Conservation (phyloP, 2,888 invertebrate genomes). For the Proisotoma minuta region DNA sequence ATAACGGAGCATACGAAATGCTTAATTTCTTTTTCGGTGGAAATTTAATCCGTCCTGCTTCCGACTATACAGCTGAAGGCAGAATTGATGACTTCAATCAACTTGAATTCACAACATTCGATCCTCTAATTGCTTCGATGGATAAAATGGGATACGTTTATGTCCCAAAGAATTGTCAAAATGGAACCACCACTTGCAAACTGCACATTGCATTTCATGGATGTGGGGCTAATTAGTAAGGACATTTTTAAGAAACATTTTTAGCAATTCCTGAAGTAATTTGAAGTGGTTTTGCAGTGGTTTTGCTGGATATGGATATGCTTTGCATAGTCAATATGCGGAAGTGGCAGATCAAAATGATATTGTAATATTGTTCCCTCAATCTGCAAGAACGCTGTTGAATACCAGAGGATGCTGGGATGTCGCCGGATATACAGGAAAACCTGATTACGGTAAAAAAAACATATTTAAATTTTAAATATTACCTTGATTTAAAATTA, state of each 20-base stretch:
- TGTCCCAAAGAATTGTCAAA: not conserved
- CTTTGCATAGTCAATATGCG: not conserved
- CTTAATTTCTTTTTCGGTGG: slow-evolving; percentile 6
- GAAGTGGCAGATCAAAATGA: slow-evolving; percentile 8
- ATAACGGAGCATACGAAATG: slow-evolving; percentile 15
- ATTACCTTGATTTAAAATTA: not conserved
- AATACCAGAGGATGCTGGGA: not conserved
- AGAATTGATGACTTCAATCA: not conserved
- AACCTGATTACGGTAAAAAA: not conserved
- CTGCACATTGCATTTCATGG: slow-evolving; percentile 14
- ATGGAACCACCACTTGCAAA: not conserved
- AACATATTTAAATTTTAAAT: not conserved
- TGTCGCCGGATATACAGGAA: not conserved
- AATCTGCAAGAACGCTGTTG: not conserved
- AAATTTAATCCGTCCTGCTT: not conserved
- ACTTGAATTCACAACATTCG: not conserved
- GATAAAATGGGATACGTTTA: not conserved
- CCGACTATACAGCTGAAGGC: slow-evolving; percentile 1
- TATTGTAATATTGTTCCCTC: slow-evolving; percentile 8
- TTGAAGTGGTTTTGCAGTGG: too few species aligned
- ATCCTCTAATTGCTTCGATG: not conserved
- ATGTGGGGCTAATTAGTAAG: not conserved
- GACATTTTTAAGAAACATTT: too few species aligned
- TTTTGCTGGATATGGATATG: not conserved
- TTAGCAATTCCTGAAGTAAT: too few species aligned